Evolutionary conservation across 2,797 vertebrate species (phyloP).

Genomic region (Hyperoplus lanceolatus): DNA sequence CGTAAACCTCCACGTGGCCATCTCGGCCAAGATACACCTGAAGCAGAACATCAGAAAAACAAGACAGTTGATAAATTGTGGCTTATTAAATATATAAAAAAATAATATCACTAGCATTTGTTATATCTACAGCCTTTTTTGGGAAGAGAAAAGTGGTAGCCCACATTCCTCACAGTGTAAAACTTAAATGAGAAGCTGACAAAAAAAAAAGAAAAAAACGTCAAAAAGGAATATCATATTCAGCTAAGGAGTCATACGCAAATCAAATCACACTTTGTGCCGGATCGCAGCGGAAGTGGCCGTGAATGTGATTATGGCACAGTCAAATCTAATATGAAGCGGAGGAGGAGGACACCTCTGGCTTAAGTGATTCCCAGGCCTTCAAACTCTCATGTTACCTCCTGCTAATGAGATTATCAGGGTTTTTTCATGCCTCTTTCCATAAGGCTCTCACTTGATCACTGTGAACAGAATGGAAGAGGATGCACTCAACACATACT

Average conservation of each 20-base stretch:
- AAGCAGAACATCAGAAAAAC: conserved; percentile 24
- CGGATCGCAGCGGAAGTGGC: conserved; percentile 75
- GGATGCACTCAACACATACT: conserved; percentile 67
- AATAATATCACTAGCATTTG: not conserved
- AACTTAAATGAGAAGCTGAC: conserved; percentile 25
- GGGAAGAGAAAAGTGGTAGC: not conserved
- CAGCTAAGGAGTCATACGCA: conserved; percentile 34
- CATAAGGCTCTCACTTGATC: conserved; percentile 54
- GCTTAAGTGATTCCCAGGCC: conserved; percentile 76
- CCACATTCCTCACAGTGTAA: conserved; percentile 7
- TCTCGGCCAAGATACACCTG: conserved; percentile 91
- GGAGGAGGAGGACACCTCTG: conserved; percentile 84
- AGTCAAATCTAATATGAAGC: conserved; percentile 81
- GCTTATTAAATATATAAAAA: not conserved
- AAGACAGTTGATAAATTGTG: not conserved
- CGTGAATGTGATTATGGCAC: conserved; percentile 78
- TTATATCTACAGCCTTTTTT: conserved; percentile 4
- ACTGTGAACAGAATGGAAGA: conserved; percentile 46
- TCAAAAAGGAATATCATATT: conserved; percentile 46
- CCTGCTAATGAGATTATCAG: conserved; percentile 77
- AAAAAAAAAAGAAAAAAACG: not conserved
- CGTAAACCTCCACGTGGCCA: conserved; percentile 85
- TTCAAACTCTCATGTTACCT: conserved; percentile 81
- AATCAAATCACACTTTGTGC: conserved; percentile 72
- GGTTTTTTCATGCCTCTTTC: conserved; percentile 63